phyloP scores from a whole-genome alignment of 2,888 invertebrate genomes.

The Campoplex nolae region DNA sequence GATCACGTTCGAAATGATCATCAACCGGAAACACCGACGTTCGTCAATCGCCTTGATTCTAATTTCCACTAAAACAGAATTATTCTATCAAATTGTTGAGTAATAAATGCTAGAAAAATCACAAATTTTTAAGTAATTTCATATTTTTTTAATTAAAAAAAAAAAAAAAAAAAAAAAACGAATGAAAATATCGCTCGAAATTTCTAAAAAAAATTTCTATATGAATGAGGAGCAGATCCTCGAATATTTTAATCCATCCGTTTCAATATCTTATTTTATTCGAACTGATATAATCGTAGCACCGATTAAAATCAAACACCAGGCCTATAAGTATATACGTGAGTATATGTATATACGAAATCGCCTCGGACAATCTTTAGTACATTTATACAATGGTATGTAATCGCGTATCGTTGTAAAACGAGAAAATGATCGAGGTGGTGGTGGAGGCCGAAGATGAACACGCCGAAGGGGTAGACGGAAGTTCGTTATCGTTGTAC shows the following conservation, averaged over 20 bases:
- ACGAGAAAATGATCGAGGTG: background rate
- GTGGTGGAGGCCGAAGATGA: conserved; percentile 17
- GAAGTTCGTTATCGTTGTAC: conserved; percentile 34
- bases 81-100: too few species aligned
- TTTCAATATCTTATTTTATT: background rate
- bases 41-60: too few species aligned
- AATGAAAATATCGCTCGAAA: too few species aligned
- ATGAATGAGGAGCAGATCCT: background rate
- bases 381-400: background rate
- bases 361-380: background rate
- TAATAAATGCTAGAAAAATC: too few species aligned
- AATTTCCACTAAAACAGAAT: too few species aligned
- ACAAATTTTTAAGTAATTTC: too few species aligned
- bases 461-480: conserved; percentile 31
- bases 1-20: too few species aligned
- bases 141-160: too few species aligned
- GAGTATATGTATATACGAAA: background rate
- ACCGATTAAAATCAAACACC: background rate
- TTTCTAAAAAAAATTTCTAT: too few species aligned
- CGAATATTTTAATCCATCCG: background rate
- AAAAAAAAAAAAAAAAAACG: too few species aligned
- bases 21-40: too few species aligned
- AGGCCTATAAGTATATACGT: background rate
- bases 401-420: background rate
- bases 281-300: background rate